Evolutionary conservation across 2,113 vertebrate genomes (phyloP).

Genomic region (Chinchilla lanigera): DNA sequence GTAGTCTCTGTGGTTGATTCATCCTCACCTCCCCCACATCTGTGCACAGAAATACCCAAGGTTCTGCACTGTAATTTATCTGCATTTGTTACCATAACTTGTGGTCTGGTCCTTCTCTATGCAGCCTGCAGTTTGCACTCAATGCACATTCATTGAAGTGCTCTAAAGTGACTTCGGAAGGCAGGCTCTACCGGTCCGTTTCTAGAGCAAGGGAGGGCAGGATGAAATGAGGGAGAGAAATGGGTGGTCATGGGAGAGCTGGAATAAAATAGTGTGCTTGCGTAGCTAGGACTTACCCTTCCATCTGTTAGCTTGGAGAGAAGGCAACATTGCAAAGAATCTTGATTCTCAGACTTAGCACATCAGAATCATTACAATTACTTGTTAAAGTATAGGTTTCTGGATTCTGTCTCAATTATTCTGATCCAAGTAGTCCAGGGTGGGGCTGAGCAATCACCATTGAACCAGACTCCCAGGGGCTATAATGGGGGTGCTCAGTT

Average conservation of each 20-base stretch:
- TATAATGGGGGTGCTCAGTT: not conserved
- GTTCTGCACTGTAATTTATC: not conserved
- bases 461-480: not conserved
- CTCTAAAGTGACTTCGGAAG: not conserved
- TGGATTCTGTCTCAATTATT: not conserved
- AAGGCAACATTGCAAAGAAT: not conserved
- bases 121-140: not conserved
- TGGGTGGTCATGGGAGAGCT: rapidly evolving
- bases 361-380: not conserved
- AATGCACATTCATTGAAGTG: not conserved
- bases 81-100: not conserved
- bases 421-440: not conserved
- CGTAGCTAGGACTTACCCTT: not conserved
- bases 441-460: not conserved
- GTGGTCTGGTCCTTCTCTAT: not conserved
- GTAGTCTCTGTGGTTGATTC: not conserved
- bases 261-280: not conserved
- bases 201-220: not conserved
- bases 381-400: not conserved
- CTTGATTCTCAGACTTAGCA: not conserved
- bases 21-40: not conserved
- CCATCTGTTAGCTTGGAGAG: not conserved
- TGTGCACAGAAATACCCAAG: not conserved
- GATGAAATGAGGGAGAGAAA: not conserved
- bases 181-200: not conserved